Evolutionary conservation across 1,140 invertebrate genomes (phyloP).

Genomic region (Drosophila pandora): DNA sequence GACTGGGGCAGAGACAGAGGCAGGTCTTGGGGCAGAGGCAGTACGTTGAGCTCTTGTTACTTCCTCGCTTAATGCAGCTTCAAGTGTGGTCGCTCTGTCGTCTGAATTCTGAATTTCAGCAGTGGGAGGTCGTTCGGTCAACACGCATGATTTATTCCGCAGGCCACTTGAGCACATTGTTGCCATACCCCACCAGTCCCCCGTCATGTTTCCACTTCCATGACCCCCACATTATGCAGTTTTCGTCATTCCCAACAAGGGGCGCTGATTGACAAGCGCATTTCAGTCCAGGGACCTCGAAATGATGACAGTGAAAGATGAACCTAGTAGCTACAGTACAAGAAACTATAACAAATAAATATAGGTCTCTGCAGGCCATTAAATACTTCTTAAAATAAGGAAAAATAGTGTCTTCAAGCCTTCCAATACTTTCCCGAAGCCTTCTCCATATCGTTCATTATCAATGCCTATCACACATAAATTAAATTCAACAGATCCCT

Average conservation of each 20-base stretch:
- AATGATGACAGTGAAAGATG: slow-evolving; percentile 37
- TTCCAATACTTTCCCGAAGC: background rate
- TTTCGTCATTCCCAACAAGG: slow-evolving; percentile 69
- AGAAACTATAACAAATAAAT: slow-evolving; percentile 5
- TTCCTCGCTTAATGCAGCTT: slow-evolving; percentile 48
- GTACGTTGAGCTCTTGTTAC: slow-evolving; percentile 21
- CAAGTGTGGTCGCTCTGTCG: slow-evolving; percentile 63
- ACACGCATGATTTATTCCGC: slow-evolving; percentile 51
- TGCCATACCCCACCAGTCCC: background rate
- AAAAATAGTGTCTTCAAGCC: background rate
- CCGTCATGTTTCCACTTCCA: background rate
- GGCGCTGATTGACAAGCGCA: slow-evolving; percentile 70
- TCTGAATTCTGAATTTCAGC: slow-evolving; percentile 18
- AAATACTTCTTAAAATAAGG: no score
- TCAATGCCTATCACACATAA: slow-evolving; percentile 9
- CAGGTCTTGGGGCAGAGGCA: no score
- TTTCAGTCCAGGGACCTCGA: slow-evolving; percentile 32
- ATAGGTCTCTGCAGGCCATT: background rate
- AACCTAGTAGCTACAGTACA: slow-evolving; percentile 14
- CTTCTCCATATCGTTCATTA: background rate
- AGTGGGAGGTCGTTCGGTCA: slow-evolving; percentile 71
- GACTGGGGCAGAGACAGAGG: background rate
- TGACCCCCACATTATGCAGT: slow-evolving; percentile 56
- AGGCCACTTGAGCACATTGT: slow-evolving; percentile 27
- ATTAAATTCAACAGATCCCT: slow-evolving; percentile 13